Evolutionary conservation across 2,888 invertebrate species (phyloP), one percentile per base, ranked within the genome.

Genomic region (Ennomos quercinarius): DNA sequence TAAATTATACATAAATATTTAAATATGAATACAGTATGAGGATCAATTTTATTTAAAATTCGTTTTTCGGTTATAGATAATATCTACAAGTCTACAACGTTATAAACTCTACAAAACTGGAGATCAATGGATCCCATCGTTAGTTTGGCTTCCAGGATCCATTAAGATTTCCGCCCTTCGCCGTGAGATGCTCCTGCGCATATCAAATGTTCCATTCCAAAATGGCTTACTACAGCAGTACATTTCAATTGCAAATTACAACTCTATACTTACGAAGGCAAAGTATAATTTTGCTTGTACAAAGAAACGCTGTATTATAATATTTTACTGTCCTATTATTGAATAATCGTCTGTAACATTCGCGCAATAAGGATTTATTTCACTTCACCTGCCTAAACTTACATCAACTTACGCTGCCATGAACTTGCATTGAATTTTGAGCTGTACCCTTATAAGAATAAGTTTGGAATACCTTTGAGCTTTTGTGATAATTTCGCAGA

Each of bases 81-180:
- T 11, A 27, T 34, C 2, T 17, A 6, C 9, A 17, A 49, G 42
- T 60, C 63, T 50, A 60, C 50, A 53, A 11, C 54, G 50, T 68
- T 63, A 36, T 43, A 54, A 60, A 34, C 54, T 53, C 59, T 61
- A 71, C 61, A 70, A 69, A 63, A 64, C 45, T 42, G 78, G 80
- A 78, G 86, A 89, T 90, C 87, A 86, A 87, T 87, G 85, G 86
- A 85, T 86, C 86, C 79, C 88, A 85, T 91, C 87, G 89, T 91
- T 90, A 91, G 88, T 84, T 84, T 83, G 82, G 83, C 87, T 84
- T 88, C 87, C 89, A 87, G 89, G 88, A 86, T 83, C 91, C 90
- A 92, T 92, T 91, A 92, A 89, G 91, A 89, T 91, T 91, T 92
- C 92, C 92, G 91, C 81, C 85, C 87, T 87, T 77, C 75, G 76